Percentiles rank a stretch among this genome's conserved stretches.
These are phyloP conservation scores for Thymallus thymallus DNA, from an alignment of 2,113 vertebrate genomes.

Conservation along the genomic window DNA sequence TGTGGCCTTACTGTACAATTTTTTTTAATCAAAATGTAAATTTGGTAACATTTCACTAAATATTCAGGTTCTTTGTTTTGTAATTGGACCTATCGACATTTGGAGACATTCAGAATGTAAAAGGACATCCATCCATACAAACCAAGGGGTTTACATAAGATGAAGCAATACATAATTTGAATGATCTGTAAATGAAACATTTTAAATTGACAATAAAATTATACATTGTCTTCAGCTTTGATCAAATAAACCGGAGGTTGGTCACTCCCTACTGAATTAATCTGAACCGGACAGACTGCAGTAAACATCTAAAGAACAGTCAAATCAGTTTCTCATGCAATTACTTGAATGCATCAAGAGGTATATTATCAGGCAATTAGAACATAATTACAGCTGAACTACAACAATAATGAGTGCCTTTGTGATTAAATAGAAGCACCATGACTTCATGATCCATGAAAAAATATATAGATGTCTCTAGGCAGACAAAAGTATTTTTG, in stretches of 20 bases:
- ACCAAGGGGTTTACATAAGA: neutral
- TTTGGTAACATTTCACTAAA: neutral
- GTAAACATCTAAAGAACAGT: conserved; percentile 28
- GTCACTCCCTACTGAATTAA: conserved; percentile 3
- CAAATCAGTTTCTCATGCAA: conserved; percentile 37
- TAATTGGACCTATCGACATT: neutral
- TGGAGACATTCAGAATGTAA: conserved; percentile 1
- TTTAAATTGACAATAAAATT: neutral
- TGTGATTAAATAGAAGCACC: conserved; percentile 22
- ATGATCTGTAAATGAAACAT: neutral
- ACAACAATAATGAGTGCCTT: conserved; percentile 13
- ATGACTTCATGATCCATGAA: neutral
- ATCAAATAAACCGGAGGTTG: neutral
- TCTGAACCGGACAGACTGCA: conserved; percentile 8
- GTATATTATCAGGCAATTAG: conserved; percentile 35
- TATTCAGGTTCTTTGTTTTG: conserved; percentile 16
- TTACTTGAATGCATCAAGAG: conserved; percentile 17
- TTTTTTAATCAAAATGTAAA: no score
- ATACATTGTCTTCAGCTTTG: neutral
- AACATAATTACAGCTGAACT: conserved; percentile 29
- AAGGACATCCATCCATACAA: conserved; percentile 8
- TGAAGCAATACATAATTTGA: neutral
- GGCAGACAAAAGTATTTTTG: neutral
- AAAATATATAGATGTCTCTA: neutral
- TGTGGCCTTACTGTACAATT: no score